phyloP scores from a whole-genome alignment of 2,113 vertebrate species.

The Isurus oxyrinchus region DNA sequence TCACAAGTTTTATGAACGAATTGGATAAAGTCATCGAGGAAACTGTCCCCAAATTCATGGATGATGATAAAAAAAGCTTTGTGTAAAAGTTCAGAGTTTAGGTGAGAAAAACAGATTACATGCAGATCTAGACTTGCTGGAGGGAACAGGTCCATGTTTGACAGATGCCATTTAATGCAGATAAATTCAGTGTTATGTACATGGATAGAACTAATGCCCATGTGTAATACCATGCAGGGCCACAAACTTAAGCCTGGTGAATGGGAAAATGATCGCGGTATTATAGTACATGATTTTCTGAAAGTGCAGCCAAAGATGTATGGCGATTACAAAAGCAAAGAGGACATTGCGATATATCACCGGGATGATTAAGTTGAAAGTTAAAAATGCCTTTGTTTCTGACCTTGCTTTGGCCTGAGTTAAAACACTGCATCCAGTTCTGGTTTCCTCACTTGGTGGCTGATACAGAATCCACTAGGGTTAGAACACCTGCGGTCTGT shows the following conservation, averaged over 20 bases:
- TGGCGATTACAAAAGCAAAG: not conserved
- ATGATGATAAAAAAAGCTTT: not conserved
- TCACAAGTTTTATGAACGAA: not conserved
- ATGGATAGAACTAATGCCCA: not conserved
- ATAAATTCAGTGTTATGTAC: constrained; percentile 6
- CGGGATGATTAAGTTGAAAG: not conserved
- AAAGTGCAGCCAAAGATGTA: not conserved
- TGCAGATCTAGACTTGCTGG: not conserved
- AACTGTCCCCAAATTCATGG: not conserved
- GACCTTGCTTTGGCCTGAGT: not conserved
- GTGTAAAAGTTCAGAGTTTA: not conserved
- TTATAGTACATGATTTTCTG: not conserved
- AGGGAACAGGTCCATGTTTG: not conserved
- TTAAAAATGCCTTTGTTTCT: not conserved
- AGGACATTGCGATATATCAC: not conserved
- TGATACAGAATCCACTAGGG: not conserved
- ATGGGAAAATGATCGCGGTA: not conserved
- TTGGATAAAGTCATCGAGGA: not conserved
- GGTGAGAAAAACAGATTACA: not conserved
- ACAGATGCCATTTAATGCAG: constrained; percentile 30
- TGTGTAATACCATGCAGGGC: not conserved
- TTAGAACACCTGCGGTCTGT: too few relatives aligned
- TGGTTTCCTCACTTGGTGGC: not conserved
- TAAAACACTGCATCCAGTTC: not conserved
- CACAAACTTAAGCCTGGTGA: not conserved